These are phyloP conservation scores for Anguilla megastoma DNA, from an alignment of 2,797 vertebrate genomes.

Conservation along the genomic window DNA sequence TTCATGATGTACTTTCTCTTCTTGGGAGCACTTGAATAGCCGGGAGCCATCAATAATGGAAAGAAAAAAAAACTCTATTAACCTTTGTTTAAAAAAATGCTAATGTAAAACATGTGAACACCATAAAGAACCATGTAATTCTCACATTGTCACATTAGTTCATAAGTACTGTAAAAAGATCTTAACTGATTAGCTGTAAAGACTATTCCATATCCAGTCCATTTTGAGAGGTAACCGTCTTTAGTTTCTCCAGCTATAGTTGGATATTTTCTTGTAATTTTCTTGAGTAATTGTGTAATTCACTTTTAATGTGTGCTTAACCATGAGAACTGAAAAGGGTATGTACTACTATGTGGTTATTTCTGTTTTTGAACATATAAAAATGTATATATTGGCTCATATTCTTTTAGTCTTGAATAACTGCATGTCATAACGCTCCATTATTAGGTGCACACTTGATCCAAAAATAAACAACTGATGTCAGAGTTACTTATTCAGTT, in stretches of 20 bases:
- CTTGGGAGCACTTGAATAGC: not conserved
- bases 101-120: not conserved
- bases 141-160: not conserved
- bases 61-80: not conserved
- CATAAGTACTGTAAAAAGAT: not conserved
- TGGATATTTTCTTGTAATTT: not conserved
- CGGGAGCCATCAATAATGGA: not conserved
- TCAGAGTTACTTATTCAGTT: not conserved
- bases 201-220: not conserved
- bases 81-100: not conserved
- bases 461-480: slow-evolving; percentile 3
- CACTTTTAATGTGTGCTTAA: not conserved
- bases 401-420: not conserved
- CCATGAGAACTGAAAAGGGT: not conserved
- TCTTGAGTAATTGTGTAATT: not conserved
- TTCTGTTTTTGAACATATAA: not conserved
- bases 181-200: not conserved
- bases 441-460: not conserved
- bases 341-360: not conserved
- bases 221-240: not conserved
- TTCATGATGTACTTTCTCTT: not conserved
- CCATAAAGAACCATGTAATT: not conserved
- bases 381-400: not conserved
- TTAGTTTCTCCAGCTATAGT: not conserved
- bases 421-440: not conserved